Base-by-base conservation (phyloP, 2,888 invertebrate species). In the Sinelater perroti region DNA sequence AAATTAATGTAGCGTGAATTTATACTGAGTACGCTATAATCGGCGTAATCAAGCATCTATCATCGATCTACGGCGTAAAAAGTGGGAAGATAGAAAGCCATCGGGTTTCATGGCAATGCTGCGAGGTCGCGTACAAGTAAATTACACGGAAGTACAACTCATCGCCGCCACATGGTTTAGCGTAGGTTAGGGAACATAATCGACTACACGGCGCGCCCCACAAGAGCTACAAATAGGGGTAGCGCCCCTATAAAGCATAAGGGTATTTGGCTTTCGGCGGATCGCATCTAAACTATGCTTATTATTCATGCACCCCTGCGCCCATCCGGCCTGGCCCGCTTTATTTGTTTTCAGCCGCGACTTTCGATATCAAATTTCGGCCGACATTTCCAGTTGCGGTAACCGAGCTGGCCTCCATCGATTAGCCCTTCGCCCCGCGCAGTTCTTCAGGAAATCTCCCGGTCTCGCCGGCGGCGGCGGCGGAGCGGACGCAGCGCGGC, bases 301-400 rank as follows among this genome's bases (percentile, higher is more conserved):
- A 56, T 56, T 56, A 56, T 50, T 51, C 42, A 56, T 56, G 56
- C 56, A 56, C 56, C 56, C 56, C 31, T 56, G 13, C 46, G 13
- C 31, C 33, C 35, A 36, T 14, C 45, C 53, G 14, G 20, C 35
- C 14, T 50, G 7, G 11, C n/a, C 13, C 33, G 53, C 45, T 53
- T 53, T 53, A 45, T 53, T 53, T 53, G 45, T 45, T 53, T 53
- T 53, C 45, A 33, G 45, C 33, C 31, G 36, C 53, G 44, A 53
- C 45, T 53, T 53, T 53, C 50, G 18, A 53, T 53, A 53, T 53
- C 53, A 45, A 45, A 45, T 45, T 45, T 53, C 36, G n/a, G 35
- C 17, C 53, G 20, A 53, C 44, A 52, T 52, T 33, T n/a, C n/a
- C 16, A 8, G 5, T 28, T 30, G 26, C 6, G 28, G 13, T 44